phyloP scores from a whole-genome alignment of 2,888 invertebrate genomes.

The Spisula solida region DNA sequence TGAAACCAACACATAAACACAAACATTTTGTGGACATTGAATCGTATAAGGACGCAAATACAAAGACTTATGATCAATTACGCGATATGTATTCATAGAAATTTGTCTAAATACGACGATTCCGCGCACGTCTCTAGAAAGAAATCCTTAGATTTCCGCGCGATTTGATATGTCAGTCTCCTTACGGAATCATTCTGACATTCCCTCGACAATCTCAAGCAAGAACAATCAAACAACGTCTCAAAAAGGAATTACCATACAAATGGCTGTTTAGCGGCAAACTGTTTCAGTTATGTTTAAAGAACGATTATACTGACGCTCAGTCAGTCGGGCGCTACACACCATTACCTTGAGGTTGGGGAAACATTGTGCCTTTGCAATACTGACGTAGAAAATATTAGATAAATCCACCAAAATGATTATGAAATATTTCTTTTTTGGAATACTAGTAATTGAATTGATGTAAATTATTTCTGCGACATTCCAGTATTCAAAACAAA shows the following conservation, averaged over 20 bases:
- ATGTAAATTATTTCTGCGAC: background rate
- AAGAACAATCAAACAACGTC: constrained; percentile 59
- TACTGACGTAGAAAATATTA: constrained; percentile 10
- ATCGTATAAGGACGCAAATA: constrained; percentile 64
- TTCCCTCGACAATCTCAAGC: constrained; percentile 53
- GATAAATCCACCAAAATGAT: background rate
- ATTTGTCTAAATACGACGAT: constrained; percentile 59
- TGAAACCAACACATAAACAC: constrained; percentile 60
- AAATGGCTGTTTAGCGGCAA: constrained; percentile 71
- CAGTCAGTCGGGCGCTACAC: constrained; percentile 19
- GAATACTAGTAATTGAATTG: background rate
- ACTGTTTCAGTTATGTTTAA: constrained; percentile 40
- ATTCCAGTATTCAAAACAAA: background rate
- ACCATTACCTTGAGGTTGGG: background rate
- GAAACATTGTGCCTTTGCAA: background rate
- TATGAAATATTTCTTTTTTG: constrained; percentile 18
- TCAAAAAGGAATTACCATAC: constrained; percentile 71
- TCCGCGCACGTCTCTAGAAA: constrained; percentile 55
- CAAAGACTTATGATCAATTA: constrained; percentile 71
- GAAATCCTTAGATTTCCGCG: constrained; percentile 69
- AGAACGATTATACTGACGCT: constrained; percentile 37
- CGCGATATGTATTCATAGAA: constrained; percentile 72
- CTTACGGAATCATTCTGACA: constrained; percentile 61
- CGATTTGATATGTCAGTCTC: constrained; percentile 66
- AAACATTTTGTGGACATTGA: constrained; percentile 56